phyloP scores from a whole-genome alignment of 2,888 invertebrate species.

The Lacanobia wlatinum region DNA sequence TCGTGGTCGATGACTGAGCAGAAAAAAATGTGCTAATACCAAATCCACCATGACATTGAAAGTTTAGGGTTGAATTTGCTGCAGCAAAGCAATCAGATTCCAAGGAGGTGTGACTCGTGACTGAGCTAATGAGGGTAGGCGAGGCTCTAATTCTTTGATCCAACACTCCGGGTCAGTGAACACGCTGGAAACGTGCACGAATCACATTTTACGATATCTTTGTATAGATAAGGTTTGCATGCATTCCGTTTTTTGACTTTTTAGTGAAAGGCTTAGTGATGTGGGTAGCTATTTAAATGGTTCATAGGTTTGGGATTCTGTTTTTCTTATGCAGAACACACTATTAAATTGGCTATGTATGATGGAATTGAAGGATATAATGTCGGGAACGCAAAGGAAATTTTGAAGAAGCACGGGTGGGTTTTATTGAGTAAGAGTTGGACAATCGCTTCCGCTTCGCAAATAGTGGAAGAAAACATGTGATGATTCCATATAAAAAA shows the following conservation, averaged over 20 bases:
- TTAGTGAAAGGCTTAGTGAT: constrained; percentile 16
- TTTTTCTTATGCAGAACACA: background rate
- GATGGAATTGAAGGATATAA: too few relatives aligned
- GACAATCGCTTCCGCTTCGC: too few relatives aligned
- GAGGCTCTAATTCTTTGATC: constrained; percentile 84
- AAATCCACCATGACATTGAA: constrained; percentile 16
- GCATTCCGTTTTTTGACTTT: constrained; percentile 33
- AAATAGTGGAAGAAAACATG: too few relatives aligned
- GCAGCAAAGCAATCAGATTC: constrained; percentile 63
- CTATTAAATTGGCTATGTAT: background rate
- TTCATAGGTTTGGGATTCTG: background rate
- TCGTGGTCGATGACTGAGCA: constrained; percentile 48
- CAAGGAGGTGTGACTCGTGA: constrained; percentile 81
- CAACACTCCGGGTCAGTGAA: constrained; percentile 87
- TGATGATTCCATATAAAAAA: too few relatives aligned
- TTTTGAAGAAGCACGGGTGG: too few relatives aligned
- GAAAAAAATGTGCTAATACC: background rate
- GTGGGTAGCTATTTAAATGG: constrained; percentile 15
- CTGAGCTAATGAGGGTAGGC: constrained; percentile 82
- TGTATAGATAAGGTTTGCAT: constrained; percentile 59
- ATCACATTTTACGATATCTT: constrained; percentile 60
- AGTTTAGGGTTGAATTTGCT: constrained; percentile 47
- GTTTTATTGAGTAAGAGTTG: too few relatives aligned
- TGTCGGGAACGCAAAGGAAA: too few relatives aligned
- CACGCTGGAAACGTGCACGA: constrained; percentile 69